Conservation (phyloP, 2,113 vertebrate genomes). For the Gila orcuttii region DNA sequence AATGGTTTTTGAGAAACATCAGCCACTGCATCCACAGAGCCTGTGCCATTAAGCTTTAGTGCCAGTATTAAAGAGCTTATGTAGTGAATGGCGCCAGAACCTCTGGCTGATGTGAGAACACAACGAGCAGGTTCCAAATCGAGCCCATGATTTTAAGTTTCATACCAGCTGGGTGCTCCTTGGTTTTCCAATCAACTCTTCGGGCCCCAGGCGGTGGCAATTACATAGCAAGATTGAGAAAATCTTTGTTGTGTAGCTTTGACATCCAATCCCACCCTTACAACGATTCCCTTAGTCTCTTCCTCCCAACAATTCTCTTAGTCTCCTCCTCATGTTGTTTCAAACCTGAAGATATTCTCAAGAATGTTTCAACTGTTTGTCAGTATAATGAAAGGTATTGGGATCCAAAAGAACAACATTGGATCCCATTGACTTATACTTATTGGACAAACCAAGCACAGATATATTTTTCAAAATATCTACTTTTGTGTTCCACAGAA, state of each 20-base stretch:
- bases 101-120: slow-evolving; percentile 45
- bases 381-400: neutral
- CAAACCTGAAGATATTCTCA: neutral
- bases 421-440: neutral
- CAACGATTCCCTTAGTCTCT: neutral
- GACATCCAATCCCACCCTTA: slow-evolving; percentile 27
- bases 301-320: neutral
- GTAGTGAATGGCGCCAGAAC: slow-evolving; percentile 46
- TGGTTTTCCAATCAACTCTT: slow-evolving; percentile 51
- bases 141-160: slow-evolving; percentile 23
- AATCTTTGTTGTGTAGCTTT: slow-evolving; percentile 34
- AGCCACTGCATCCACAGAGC: slow-evolving; percentile 30
- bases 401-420: neutral
- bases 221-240: slow-evolving; percentile 32
- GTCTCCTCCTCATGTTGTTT: neutral
- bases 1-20: slow-evolving; percentile 53
- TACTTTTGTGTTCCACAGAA: too few species aligned
- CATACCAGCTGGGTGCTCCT: slow-evolving; percentile 36
- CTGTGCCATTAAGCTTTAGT: slow-evolving; percentile 56
- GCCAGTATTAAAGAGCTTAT: slow-evolving; percentile 53
- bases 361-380: neutral
- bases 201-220: slow-evolving; percentile 22
- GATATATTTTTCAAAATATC: too few species aligned
- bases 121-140: slow-evolving; percentile 30
- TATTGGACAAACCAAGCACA: too few species aligned